Evolutionary conservation across 2,888 invertebrate species (phyloP).

Genomic region (Dryadula phaetusa): DNA sequence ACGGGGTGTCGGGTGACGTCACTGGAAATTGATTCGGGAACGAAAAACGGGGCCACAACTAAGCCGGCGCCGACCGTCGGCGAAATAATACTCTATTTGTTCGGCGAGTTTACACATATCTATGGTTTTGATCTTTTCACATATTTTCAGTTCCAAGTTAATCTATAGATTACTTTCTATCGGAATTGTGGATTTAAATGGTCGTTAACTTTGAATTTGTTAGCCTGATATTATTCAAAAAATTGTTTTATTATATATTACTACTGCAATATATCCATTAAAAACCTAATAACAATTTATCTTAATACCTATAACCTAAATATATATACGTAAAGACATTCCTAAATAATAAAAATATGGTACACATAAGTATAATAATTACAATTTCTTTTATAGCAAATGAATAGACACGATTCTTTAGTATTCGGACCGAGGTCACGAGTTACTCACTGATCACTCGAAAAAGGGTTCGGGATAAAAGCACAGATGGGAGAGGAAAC

Average conservation of each 20-base stretch:
- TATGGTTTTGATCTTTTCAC: conserved; percentile 25
- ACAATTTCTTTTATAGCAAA: background rate
- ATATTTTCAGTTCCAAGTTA: conserved; percentile 30
- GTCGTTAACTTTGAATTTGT: conserved; percentile 14
- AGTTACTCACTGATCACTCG: conserved; percentile 6
- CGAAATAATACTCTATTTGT: conserved; percentile 32
- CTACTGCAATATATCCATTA: too few species aligned
- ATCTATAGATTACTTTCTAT: conserved; percentile 24
- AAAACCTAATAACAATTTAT: too few species aligned
- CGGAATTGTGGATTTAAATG: conserved; percentile 14
- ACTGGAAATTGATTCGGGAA: conserved; percentile 79
- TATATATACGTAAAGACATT: background rate
- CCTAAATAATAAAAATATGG: background rate
- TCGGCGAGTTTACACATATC: conserved; percentile 26
- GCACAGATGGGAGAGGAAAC: conserved; percentile 14
- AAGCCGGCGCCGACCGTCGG: conserved; percentile 60
- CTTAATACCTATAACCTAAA: too few species aligned
- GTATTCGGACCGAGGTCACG: conserved; percentile 15
- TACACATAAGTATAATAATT: background rate
- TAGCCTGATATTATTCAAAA: too few species aligned
- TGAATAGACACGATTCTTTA: background rate
- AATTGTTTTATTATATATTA: background rate
- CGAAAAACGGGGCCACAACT: conserved; percentile 77
- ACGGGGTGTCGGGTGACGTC: conserved; percentile 65
- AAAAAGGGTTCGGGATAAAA: conserved; percentile 20